Evolutionary conservation across 2,113 vertebrate species (phyloP).

Genomic region (Chamaetylas fuelleborni): DNA sequence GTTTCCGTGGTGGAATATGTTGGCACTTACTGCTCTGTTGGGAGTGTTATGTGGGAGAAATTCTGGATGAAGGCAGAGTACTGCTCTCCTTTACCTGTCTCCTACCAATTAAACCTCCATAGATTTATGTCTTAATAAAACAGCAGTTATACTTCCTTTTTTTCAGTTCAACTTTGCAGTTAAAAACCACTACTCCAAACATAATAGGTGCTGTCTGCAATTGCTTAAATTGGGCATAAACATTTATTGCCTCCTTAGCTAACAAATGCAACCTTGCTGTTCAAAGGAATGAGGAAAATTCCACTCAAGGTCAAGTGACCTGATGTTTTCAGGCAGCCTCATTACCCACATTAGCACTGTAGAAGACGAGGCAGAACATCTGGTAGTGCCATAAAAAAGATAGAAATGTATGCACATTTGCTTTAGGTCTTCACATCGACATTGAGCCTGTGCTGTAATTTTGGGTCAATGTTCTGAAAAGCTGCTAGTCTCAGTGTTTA

Average conservation of each 20-base stretch:
- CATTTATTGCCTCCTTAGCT: constrained; percentile 44
- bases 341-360: constrained; percentile 19
- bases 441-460: neutral
- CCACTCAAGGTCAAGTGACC: constrained; percentile 55
- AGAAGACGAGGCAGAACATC: constrained; percentile 51
- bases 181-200: constrained; percentile 19
- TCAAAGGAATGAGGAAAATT: constrained; percentile 29
- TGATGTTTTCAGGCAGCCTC: constrained; percentile 47
- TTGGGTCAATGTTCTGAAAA: neutral
- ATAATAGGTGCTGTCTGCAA: constrained; percentile 34
- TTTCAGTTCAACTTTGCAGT: constrained; percentile 7
- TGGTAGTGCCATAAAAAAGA: constrained; percentile 41
- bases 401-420: constrained; percentile 23
- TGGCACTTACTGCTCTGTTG: neutral
- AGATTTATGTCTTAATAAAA: constrained; percentile 58
- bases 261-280: constrained; percentile 4
- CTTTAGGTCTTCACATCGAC: neutral
- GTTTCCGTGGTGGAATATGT: neutral
- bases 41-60: constrained; percentile 1
- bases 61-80: neutral
- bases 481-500: neutral
- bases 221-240: constrained; percentile 62
- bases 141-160: neutral
- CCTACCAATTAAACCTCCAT: constrained; percentile 26
- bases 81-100: constrained; percentile 22